A percentile compares a stretch with the other conserved stretches of the same genome.
Conservation (phyloP, 2,797 vertebrate genomes). For the Sebastiscus albofasciatus region DNA sequence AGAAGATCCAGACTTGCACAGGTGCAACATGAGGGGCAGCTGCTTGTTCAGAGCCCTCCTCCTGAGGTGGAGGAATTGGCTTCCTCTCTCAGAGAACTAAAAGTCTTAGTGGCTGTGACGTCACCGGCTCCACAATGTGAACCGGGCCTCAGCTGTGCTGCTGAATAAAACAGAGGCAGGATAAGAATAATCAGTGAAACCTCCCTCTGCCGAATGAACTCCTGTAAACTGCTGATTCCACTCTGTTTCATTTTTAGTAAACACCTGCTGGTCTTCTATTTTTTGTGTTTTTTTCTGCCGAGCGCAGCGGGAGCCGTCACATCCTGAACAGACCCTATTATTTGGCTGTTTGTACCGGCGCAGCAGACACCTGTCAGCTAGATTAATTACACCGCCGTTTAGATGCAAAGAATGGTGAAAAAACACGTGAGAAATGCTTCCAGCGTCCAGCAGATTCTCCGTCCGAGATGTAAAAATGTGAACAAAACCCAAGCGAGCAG, state of each 20-base stretch:
- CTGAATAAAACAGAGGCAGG: constrained; percentile 25
- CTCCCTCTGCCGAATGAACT: constrained; percentile 26
- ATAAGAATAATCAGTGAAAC: constrained; percentile 36
- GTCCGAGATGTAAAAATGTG: constrained; percentile 20
- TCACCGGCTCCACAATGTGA: not conserved
- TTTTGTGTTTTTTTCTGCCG: not conserved
- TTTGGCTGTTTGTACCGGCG: constrained; percentile 70
- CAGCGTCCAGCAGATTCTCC: constrained; percentile 37
- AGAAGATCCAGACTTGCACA: too few relatives aligned
- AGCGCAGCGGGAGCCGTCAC: constrained; percentile 55
- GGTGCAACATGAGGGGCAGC: not conserved
- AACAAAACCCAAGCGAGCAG: constrained; percentile 46
- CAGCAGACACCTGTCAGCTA: constrained; percentile 71
- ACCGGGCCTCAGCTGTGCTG: constrained; percentile 30
- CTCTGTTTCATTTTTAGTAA: constrained; percentile 59
- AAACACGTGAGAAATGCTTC: constrained; percentile 42
- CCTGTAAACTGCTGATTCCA: constrained; percentile 63
- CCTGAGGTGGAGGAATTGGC: not conserved
- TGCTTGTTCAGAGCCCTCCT: not conserved
- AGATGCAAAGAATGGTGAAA: constrained; percentile 35
- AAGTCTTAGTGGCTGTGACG: not conserved
- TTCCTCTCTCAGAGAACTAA: not conserved
- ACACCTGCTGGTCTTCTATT: constrained; percentile 59
- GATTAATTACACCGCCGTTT: constrained; percentile 67
- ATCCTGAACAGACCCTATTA: constrained; percentile 63